Conservation (phyloP, 1,140 invertebrate species). For the Bombus pascuorum region DNA sequence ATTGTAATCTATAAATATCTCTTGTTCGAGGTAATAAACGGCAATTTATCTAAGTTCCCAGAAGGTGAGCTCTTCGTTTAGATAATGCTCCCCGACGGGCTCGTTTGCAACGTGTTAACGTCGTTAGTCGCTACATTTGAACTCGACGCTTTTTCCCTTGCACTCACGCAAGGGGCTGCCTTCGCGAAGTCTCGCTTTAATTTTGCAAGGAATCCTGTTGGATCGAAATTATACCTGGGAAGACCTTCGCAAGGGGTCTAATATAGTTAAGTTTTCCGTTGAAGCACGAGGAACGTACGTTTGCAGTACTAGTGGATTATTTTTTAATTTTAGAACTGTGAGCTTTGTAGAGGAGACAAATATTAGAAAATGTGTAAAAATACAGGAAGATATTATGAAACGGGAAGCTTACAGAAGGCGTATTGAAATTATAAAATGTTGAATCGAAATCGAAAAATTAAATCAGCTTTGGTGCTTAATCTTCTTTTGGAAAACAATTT, state of each 20-base stretch:
- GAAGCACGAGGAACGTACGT: background rate
- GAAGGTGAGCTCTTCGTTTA: background rate
- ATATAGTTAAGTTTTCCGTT: background rate
- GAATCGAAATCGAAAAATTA: background rate
- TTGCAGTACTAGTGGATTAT: background rate
- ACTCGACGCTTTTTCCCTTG: background rate
- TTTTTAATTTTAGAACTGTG: background rate
- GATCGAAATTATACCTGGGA: background rate
- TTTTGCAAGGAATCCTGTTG: conserved; percentile 14
- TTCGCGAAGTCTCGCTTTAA: conserved; percentile 20
- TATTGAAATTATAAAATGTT: background rate
- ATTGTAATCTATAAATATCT: background rate
- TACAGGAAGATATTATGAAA: background rate
- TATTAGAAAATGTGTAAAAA: background rate
- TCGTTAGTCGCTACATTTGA: conserved; percentile 12
- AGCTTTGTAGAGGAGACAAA: background rate
- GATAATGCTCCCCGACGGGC: conserved; percentile 14
- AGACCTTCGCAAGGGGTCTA: background rate
- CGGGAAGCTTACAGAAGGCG: background rate
- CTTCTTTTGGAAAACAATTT: background rate
- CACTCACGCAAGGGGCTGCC: background rate
- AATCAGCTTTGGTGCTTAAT: background rate
- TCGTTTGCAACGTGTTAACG: conserved; percentile 42
- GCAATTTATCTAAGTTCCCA: background rate
- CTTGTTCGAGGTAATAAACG: background rate